phyloP scores from a whole-genome alignment of 2,888 invertebrate species.

The Zygogramma bicolorata region DNA sequence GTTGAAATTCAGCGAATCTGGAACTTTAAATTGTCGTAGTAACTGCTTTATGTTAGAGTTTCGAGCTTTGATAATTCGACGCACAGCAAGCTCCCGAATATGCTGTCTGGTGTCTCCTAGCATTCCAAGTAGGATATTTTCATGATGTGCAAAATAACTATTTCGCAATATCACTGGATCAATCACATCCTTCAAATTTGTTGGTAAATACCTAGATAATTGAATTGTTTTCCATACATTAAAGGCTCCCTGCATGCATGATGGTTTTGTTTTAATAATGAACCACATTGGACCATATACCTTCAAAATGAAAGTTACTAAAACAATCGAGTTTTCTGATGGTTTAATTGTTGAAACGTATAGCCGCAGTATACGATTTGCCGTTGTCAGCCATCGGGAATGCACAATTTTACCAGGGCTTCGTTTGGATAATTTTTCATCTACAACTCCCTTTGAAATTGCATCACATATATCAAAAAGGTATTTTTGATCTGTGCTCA shows the following conservation, averaged over 20 bases:
- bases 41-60: not conserved
- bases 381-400: constrained; percentile 44
- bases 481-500: constrained; percentile 18
- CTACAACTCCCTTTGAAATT: not conserved
- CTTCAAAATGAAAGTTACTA: constrained; percentile 48
- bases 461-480: constrained; percentile 5
- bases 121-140: constrained; percentile 15
- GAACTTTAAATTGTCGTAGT: not conserved
- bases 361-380: constrained; percentile 43
- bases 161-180: constrained; percentile 5
- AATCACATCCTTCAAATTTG: not conserved
- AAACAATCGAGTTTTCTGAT: not conserved
- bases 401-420: constrained; percentile 33
- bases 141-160: not conserved
- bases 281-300: constrained; percentile 52
- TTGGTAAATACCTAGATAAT: not conserved
- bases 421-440: not conserved
- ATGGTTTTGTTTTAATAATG: constrained; percentile 46
- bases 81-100: not conserved
- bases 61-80: constrained; percentile 11
- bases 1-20: constrained; percentile 12
- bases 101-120: not conserved
- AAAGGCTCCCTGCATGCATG: constrained; percentile 50
- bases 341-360: constrained; percentile 35
- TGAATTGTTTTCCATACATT: not conserved